Evolutionary conservation across 2,797 vertebrate species (phyloP), one percentile per base, ranked within the genome.

Genomic region (Euthynnus affinis): DNA sequence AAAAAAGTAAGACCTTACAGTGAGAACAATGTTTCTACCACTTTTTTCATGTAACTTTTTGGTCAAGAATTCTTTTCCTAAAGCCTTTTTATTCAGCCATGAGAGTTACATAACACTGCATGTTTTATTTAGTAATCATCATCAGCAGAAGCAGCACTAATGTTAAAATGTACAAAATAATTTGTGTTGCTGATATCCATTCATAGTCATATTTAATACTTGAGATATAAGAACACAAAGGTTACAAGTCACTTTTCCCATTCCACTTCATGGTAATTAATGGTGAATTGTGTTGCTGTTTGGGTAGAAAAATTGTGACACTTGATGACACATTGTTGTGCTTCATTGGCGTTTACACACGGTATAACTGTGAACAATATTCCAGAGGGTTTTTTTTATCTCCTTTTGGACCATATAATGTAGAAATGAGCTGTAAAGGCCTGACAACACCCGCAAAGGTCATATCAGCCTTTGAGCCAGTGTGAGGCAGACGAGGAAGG

Each of bases 371-470:
- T 53, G 22, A 59, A 55, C 53, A n/a, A 64, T 13, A 57, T 52
- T 42, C 13, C n/a, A 29, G 44, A 25, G 22, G 1, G 27, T 3
- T 14, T 46, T 78, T 61, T 55, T 37, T 66, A 48, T 44, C 4
- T 46, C 23, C 6, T 51, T 58, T 6, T n/a, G 14, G 27, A 67
- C 58, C 62, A 46, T 59, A 75, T 81, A 46, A 60, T 78, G 74
- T 65, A 56, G 64, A 80, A 81, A 71, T 64, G n/a, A 84, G 65
- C 62, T 73, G 23, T 44, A 68, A 87, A 52, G 75, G 60, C 25
- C 57, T 61, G 68, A 78, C 75, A 89, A 80, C 70, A 82, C 72
- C 78, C 3, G 42, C 79, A 88, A 93, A 93, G 91, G 90, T 94
- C 91, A 90, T 76, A 58, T 23, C 71, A 80, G 85, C 85, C 87